phyloP scores from a whole-genome alignment of 1,140 invertebrate species.

The Thalassaphorura encarpata region DNA sequence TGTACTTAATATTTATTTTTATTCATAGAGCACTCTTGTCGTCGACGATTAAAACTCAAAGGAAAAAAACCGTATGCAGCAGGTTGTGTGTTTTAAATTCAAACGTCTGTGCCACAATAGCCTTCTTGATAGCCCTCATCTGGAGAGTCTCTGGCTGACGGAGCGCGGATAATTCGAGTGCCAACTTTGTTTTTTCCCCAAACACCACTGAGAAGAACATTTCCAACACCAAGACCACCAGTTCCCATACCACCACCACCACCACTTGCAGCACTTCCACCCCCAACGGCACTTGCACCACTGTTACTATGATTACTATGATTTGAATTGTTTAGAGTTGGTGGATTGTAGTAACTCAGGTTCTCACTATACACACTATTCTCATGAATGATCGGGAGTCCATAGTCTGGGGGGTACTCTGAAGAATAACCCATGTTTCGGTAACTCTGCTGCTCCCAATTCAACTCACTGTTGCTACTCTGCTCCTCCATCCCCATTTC shows the following conservation, averaged over 20 bases:
- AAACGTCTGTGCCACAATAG: slow-evolving; percentile 75
- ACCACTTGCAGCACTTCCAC: slow-evolving; percentile 59
- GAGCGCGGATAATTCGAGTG: slow-evolving; percentile 42
- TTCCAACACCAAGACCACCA: slow-evolving; percentile 65
- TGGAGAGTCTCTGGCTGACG: slow-evolving; percentile 66
- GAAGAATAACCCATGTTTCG: slow-evolving; percentile 34
- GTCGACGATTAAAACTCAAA: not conserved
- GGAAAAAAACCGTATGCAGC: not conserved
- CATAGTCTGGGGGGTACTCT: slow-evolving; percentile 64
- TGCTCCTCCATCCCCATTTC: slow-evolving; percentile 25
- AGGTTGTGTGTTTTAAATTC: slow-evolving; percentile 38
- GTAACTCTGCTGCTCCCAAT: slow-evolving; percentile 32
- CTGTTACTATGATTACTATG: slow-evolving; percentile 31
- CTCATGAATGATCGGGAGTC: slow-evolving; percentile 52
- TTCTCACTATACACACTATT: slow-evolving; percentile 33
- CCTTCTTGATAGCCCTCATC: slow-evolving; percentile 87
- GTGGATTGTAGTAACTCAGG: slow-evolving; percentile 17
- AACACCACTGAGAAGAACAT: slow-evolving; percentile 59
- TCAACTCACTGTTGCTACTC: slow-evolving; percentile 31
- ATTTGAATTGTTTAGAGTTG: slow-evolving; percentile 14
- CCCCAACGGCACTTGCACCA: slow-evolving; percentile 59
- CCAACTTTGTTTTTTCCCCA: slow-evolving; percentile 48
- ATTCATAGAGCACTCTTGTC: not conserved
- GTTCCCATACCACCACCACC: slow-evolving; percentile 52
- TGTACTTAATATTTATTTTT: not conserved